Base-by-base conservation (phyloP, 1,140 invertebrate genomes). In the Leptinotarsa defecta region DNA sequence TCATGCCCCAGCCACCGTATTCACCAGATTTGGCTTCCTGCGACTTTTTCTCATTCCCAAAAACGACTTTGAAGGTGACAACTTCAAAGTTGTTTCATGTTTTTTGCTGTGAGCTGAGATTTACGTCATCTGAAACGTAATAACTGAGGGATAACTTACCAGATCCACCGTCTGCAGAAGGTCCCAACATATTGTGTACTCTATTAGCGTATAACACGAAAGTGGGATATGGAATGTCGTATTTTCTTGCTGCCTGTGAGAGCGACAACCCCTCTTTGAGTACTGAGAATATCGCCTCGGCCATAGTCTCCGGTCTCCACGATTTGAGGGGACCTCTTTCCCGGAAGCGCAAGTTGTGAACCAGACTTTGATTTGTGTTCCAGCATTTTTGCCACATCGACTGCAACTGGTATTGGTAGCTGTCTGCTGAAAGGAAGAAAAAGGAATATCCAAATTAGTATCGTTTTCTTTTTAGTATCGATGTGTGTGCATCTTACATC, bases 381-480 rank as follows among this genome's bases (percentile, higher is more conserved):
- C 95, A 96, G 86, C 94, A 96, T 85, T 96, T 96, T 86, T 96
- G 95, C 95, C 95, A 96, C 91, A 96, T 94, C 49, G 93, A 94
- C 86, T 96, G 95, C 84, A 96, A 87, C 86, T 96, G 95, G 86
- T 96, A 96, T 86, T 96, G 95, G 89, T 96, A 96, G 89, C 93
- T 95, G 89, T 95, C 94, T 94, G 93, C 91, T 92, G 90, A 81
- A 87, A 86, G 87, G 86, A 85, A 82, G 65, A 72, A 43, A 70
- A 65, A 73, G 67, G 69, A 70, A 77, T 57, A 1, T 57, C 52
- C 52, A 76, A 27, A 77, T 52, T 57, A 22, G 74, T 70, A 74
- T 65, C 72, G 52, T n/a, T 57, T 57, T 57, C n/a, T 11, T 43
- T 43, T 43, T 43, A 11, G 34, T 43, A 43, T 43, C 8, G 34